These are phyloP conservation scores for Dinomys branickii DNA, from an alignment of 2,113 vertebrate genomes.

Conservation along the genomic window DNA sequence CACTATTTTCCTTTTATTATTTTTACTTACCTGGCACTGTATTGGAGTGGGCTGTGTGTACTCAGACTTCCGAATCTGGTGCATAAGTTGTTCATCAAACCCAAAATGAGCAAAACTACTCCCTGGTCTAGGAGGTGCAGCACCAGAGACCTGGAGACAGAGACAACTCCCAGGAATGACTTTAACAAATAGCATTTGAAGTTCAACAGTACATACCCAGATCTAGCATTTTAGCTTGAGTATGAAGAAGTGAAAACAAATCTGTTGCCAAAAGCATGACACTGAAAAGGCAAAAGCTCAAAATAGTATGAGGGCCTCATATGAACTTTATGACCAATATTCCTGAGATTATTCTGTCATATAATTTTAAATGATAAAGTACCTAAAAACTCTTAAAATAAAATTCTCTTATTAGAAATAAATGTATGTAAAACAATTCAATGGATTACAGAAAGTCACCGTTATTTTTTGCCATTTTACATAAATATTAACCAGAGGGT, in stretches of 20 bases:
- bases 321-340: constrained; percentile 24
- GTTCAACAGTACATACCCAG: constrained; percentile 2
- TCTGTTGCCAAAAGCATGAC: constrained; percentile 6
- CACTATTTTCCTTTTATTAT: neutral
- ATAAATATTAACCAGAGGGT: constrained; percentile 31
- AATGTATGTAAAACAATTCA: neutral
- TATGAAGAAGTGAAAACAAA: constrained; percentile 37
- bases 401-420: constrained; percentile 45
- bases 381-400: constrained; percentile 51
- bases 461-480: neutral
- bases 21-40: constrained; percentile 94
- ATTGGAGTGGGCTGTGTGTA: constrained; percentile 99
- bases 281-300: constrained; percentile 39
- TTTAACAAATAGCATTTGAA: constrained; percentile 31
- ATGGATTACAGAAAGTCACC: constrained; percentile 8
- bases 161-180: constrained; percentile 73
- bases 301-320: neutral
- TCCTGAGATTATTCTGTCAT: neutral
- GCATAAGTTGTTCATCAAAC: constrained; percentile 99
- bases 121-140: constrained; percentile 94
- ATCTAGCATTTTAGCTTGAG: neutral
- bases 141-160: constrained; percentile 93
- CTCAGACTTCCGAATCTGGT: constrained; percentile 98
- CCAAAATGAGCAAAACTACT: constrained; percentile 99
- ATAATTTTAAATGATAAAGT: constrained; percentile 26